Conservation (phyloP, 2,113 vertebrate genomes). For the Atractosteus spatula region DNA sequence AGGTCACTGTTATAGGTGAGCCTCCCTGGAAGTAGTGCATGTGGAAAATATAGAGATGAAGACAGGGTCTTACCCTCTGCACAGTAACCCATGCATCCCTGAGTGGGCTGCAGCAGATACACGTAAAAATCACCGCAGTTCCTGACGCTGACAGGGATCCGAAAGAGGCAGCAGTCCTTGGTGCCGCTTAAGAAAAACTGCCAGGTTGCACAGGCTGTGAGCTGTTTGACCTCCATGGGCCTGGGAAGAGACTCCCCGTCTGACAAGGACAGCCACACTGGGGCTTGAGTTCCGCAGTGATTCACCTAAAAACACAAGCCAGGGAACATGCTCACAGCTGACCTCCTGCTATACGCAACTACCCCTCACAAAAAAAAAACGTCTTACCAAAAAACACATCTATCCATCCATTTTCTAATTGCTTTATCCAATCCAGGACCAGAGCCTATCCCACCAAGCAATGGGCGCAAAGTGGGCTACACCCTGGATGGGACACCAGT, state of each 20-base stretch:
- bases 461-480: too few species aligned
- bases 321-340: not conserved
- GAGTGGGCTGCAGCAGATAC: conserved; percentile 85
- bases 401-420: too few species aligned
- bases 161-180: conserved; percentile 85
- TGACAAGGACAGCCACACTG: conserved; percentile 80
- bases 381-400: too few species aligned
- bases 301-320: conserved; percentile 67
- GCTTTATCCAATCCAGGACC: too few species aligned
- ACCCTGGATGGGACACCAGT: too few species aligned
- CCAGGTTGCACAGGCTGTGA: conserved; percentile 86
- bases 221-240: conserved; percentile 69
- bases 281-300: conserved; percentile 85
- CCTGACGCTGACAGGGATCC: conserved; percentile 80
- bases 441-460: too few species aligned
- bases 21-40: too few species aligned
- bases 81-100: conserved; percentile 90
- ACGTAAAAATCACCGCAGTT: conserved; percentile 84
- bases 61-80: conserved; percentile 67
- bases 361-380: too few species aligned
- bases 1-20: too few species aligned
- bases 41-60: too few species aligned
- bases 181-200: conserved; percentile 69
- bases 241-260: conserved; percentile 73
- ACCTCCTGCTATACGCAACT: too few species aligned